Evolutionary conservation across 1,140 invertebrate genomes (phyloP).

Genomic region (Drosophila burlai): DNA sequence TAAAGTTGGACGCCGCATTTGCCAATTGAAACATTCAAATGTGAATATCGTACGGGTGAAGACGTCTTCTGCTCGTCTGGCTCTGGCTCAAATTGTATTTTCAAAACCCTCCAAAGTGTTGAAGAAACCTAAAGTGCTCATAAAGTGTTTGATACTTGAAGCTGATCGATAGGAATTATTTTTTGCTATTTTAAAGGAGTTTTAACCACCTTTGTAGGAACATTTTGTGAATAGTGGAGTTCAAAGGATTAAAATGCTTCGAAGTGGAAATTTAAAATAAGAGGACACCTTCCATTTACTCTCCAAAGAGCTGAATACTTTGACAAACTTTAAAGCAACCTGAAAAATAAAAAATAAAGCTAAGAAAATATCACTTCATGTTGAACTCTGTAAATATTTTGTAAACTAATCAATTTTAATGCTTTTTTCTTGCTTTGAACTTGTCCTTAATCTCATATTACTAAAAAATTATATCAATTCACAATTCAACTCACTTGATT

Average conservation of each 20-base stretch:
- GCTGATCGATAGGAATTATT: slow-evolving; percentile 21
- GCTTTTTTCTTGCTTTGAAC: slow-evolving; percentile 12
- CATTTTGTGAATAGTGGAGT: slow-evolving; percentile 7
- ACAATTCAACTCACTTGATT: slow-evolving; percentile 9
- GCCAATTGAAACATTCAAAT: slow-evolving; percentile 85
- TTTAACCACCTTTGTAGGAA: not conserved
- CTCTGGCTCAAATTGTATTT: slow-evolving; percentile 65
- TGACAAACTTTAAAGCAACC: not conserved
- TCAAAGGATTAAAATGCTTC: slow-evolving; percentile 21
- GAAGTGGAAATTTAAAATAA: slow-evolving; percentile 4
- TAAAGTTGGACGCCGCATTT: slow-evolving; percentile 84
- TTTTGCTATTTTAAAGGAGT: slow-evolving; percentile 18
- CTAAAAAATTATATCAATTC: slow-evolving; percentile 3
- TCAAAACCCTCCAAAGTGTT: slow-evolving; percentile 41
- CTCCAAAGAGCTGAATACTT: not conserved
- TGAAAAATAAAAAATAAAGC: not conserved
- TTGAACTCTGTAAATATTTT: not conserved
- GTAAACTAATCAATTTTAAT: not conserved
- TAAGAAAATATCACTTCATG: slow-evolving; percentile 52
- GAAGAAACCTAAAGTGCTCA: slow-evolving; percentile 22
- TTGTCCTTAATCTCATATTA: slow-evolving; percentile 10
- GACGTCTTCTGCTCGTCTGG: slow-evolving; percentile 81
- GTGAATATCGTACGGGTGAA: slow-evolving; percentile 85
- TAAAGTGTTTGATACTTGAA: slow-evolving; percentile 31
- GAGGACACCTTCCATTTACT: slow-evolving; percentile 26